Evolutionary conservation across 2,888 invertebrate species (phyloP), one percentile per base, ranked within the genome.

Genomic region (Marronus borbonicus): DNA sequence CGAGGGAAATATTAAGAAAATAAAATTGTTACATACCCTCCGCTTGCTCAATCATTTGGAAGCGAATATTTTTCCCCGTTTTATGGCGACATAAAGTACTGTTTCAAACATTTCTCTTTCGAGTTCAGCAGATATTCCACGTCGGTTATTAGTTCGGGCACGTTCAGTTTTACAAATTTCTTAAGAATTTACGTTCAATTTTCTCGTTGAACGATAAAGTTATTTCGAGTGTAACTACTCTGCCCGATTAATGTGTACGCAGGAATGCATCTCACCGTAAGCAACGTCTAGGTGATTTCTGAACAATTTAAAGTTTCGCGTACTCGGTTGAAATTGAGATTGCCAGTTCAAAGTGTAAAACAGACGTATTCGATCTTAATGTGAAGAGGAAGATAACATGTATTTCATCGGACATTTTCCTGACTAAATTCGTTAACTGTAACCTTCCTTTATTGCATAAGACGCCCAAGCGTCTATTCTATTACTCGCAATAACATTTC

Each of bases 81-180:
- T 72, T 72, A 72, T 72, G 72, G 72, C 72, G 58, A 72, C 72
- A 72, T 72, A 72, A 72, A 72, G 58, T 72, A 72, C 72, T 72
- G 58, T 72, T 72, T 72, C 58, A 72, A 72, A 72, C 72, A 72
- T 72, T 72, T 72, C 72, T 72, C 60, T 60, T 72, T 72, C 72
- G 24, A 72, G 20, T 58, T 50, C 52, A 36, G 60, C 72, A 44
- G 39, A 72, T 72, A 72, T 58, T 58, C 72, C 39, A n/a, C 20
- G 58, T 44, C 55, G 58, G 72, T 58, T 72, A 58, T 72, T 72
- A 72, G 72, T 72, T 72, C 60, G 58, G 14, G 36, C 72, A 52
- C 72, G 72, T 72, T 72, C 72, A 60, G 58, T 72, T 72, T 72
- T 72, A 72, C 58, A 72, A 72, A 72, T 58, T 31, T 20, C 66